Conservation (phyloP, 2,797 vertebrate species). For the Melanitta fusca region DNA sequence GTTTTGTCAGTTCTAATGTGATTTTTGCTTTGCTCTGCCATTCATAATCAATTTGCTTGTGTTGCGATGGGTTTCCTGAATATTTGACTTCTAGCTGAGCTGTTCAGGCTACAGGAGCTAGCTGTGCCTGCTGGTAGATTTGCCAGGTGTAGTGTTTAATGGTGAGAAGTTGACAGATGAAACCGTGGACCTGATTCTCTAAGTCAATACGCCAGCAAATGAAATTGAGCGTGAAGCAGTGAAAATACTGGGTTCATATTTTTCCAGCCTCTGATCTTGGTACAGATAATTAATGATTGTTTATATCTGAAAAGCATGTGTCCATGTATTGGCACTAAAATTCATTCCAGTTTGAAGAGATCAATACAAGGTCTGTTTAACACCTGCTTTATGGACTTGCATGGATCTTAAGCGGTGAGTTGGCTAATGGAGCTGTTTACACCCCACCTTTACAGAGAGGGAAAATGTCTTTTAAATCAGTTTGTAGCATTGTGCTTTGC, state of each 20-base stretch:
- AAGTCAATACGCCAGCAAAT: background rate
- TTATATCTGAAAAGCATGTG: background rate
- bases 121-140: background rate
- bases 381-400: slow-evolving; percentile 20
- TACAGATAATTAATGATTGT: slow-evolving; percentile 3
- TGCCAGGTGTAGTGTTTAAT: fast-evolving
- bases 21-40: background rate
- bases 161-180: background rate
- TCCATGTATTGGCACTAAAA: slow-evolving; percentile 3
- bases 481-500: background rate
- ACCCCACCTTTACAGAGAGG: background rate
- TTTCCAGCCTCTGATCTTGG: background rate
- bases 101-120: background rate
- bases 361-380: slow-evolving; percentile 32
- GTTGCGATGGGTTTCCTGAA: background rate
- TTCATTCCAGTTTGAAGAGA: background rate
- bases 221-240: background rate
- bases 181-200: background rate
- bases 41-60: background rate
- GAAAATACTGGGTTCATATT: background rate
- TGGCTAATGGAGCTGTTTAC: slow-evolving; percentile 14
- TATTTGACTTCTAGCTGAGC: background rate
- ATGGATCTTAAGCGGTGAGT: background rate
- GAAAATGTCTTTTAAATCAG: background rate
- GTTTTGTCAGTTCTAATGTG: background rate